Evolutionary conservation across 1,140 invertebrate species (phyloP).

Genomic region (Zaprionus nigranus): DNA sequence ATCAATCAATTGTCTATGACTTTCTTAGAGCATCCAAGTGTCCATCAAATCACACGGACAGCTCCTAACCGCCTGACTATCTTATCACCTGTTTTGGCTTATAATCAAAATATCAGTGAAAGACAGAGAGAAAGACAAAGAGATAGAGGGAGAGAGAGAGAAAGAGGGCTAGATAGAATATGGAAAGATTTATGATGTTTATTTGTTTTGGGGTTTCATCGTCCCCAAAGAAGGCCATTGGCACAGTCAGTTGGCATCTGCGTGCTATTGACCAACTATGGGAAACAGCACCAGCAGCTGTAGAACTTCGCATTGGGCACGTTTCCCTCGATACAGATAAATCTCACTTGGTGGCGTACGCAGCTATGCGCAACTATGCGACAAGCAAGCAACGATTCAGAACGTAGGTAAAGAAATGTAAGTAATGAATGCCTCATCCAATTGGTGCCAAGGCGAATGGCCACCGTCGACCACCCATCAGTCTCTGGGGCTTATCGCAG

Average conservation of each 20-base stretch:
- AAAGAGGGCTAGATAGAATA: conserved; percentile 1
- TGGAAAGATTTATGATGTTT: conserved; percentile 45
- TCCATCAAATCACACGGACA: neutral
- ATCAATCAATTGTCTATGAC: conserved; percentile 19
- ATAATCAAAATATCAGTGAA: conserved; percentile 28
- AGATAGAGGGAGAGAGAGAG: neutral
- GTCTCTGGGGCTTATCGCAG: conserved; percentile 22
- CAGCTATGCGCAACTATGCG: conserved; percentile 52
- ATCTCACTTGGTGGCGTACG: conserved; percentile 16
- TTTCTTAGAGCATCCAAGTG: conserved; percentile 32
- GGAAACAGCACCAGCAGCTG: conserved; percentile 28
- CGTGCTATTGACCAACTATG: conserved; percentile 54
- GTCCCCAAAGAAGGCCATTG: conserved; percentile 44
- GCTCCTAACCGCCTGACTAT: conserved; percentile 23
- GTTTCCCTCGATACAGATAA: conserved; percentile 41
- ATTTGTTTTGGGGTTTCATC: conserved; percentile 36
- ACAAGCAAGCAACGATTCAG: conserved; percentile 32
- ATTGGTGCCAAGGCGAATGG: conserved; percentile 43
- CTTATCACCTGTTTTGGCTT: conserved; percentile 47
- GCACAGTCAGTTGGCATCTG: conserved; percentile 49
- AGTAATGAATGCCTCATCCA: conserved; percentile 22
- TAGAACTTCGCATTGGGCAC: conserved; percentile 40
- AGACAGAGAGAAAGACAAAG: conserved; percentile 9
- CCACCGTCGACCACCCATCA: conserved; percentile 10
- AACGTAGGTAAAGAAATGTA: conserved; percentile 18